Evolutionary conservation across 1,140 invertebrate genomes (phyloP).

Genomic region (Brachystomella parvula): DNA sequence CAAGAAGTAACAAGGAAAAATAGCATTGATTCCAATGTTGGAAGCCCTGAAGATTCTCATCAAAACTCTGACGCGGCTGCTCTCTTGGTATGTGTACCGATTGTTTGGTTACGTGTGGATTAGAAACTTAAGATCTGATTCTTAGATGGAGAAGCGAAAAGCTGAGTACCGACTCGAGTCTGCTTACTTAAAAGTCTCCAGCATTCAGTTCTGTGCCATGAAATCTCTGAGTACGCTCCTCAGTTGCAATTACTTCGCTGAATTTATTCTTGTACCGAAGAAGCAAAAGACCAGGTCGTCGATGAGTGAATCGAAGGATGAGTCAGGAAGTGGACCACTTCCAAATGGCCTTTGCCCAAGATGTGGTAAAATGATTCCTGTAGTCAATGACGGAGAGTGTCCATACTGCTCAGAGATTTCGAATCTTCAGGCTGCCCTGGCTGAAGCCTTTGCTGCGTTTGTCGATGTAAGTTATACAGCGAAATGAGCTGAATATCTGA

Average conservation of each 20-base stretch:
- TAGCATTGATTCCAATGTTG: slow-evolving; percentile 7
- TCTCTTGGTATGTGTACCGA: neutral
- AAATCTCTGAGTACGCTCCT: slow-evolving; percentile 50
- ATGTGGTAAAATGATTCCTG: slow-evolving; percentile 28
- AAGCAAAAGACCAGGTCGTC: slow-evolving; percentile 39
- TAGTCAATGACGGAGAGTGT: slow-evolving; percentile 19
- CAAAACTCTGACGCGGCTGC: neutral
- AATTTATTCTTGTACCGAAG: slow-evolving; percentile 51
- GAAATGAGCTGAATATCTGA: neutral
- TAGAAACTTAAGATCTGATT: neutral
- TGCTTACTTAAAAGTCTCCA: slow-evolving; percentile 44
- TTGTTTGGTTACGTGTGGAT: neutral
- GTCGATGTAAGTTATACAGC: slow-evolving; percentile 24
- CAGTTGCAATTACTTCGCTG: slow-evolving; percentile 48
- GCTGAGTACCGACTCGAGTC: slow-evolving; percentile 28
- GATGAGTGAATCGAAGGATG: slow-evolving; percentile 37
- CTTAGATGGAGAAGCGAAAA: slow-evolving; percentile 32
- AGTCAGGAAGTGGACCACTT: neutral
- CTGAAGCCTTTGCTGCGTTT: slow-evolving; percentile 30
- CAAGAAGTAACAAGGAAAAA: slow-evolving; percentile 35
- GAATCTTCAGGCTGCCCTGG: slow-evolving; percentile 23
- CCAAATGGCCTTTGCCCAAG: slow-evolving; percentile 19
- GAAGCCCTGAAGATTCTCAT: neutral
- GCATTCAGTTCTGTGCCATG: slow-evolving; percentile 52
- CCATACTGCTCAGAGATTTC: slow-evolving; percentile 24